These are phyloP conservation scores for Microplitis manilae DNA, from an alignment of 2,888 invertebrate species.

Conservation along the genomic window DNA sequence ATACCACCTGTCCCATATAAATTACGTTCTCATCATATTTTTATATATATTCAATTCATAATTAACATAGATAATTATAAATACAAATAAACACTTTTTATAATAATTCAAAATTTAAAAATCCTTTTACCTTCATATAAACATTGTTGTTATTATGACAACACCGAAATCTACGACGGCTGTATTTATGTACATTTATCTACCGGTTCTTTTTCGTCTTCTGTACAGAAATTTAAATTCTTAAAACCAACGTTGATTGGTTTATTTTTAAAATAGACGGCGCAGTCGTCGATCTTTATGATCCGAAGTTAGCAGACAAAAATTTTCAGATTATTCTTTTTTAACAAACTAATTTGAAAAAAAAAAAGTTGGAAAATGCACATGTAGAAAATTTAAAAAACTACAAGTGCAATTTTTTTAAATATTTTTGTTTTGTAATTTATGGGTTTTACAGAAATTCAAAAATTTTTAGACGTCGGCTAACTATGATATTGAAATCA, in stretches of 20 bases:
- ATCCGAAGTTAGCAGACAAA: too few relatives aligned
- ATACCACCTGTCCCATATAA: slow-evolving; percentile 35
- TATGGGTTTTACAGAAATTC: too few relatives aligned
- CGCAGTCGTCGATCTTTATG: not conserved
- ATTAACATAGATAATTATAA: not conserved
- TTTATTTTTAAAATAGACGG: not conserved
- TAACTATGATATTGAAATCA: too few relatives aligned
- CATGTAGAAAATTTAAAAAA: too few relatives aligned
- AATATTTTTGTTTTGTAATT: too few relatives aligned
- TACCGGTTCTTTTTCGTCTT: slow-evolving; percentile 57
- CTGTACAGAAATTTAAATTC: slow-evolving; percentile 56
- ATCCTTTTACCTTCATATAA: not conserved
- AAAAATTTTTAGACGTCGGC: too few relatives aligned
- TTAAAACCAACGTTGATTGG: slow-evolving; percentile 53
- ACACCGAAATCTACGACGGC: not conserved
- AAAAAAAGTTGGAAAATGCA: too few relatives aligned
- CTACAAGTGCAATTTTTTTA: too few relatives aligned
- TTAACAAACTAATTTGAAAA: too few relatives aligned
- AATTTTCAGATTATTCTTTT: too few relatives aligned
- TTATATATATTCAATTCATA: not conserved
- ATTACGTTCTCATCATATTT: not conserved
- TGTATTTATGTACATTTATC: too few relatives aligned
- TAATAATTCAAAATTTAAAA: not conserved
- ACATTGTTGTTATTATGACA: slow-evolving; percentile 12
- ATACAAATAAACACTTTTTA: not conserved